These are phyloP conservation scores for Vanacampus margaritifer DNA, from an alignment of 2,113 vertebrate genomes.

Conservation along the genomic window DNA sequence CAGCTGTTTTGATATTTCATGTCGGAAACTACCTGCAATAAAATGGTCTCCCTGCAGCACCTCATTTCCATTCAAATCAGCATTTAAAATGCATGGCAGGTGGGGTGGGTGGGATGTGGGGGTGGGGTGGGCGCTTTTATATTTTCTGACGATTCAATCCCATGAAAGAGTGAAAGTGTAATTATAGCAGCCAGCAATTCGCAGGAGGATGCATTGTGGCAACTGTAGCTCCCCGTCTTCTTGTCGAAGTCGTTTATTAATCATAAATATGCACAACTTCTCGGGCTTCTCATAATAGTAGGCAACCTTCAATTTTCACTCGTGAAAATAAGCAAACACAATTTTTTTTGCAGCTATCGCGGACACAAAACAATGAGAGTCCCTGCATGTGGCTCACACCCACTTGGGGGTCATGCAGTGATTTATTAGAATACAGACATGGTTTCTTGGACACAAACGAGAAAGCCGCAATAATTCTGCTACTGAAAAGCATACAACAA, in stretches of 20 bases:
- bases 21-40: background rate
- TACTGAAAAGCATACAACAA: background rate
- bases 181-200: background rate
- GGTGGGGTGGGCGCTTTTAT: background rate
- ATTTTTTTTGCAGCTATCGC: background rate
- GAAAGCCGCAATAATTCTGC: background rate
- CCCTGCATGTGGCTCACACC: background rate
- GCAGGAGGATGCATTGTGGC: background rate
- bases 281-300: background rate
- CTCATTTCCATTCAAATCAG: slow-evolving; percentile 12
- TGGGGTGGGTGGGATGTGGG: background rate
- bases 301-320: background rate
- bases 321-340: background rate
- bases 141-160: background rate
- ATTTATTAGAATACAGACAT: background rate
- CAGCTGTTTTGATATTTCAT: slow-evolving; percentile 1
- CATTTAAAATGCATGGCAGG: background rate
- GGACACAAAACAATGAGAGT: background rate
- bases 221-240: background rate
- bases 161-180: slow-evolving; percentile 3
- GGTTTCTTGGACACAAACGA: background rate
- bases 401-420: background rate
- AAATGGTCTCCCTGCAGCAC: background rate
- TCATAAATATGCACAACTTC: background rate
- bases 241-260: background rate